phyloP scores from a whole-genome alignment of 1,140 invertebrate species.

The Aporrectodea caliginosa region DNA sequence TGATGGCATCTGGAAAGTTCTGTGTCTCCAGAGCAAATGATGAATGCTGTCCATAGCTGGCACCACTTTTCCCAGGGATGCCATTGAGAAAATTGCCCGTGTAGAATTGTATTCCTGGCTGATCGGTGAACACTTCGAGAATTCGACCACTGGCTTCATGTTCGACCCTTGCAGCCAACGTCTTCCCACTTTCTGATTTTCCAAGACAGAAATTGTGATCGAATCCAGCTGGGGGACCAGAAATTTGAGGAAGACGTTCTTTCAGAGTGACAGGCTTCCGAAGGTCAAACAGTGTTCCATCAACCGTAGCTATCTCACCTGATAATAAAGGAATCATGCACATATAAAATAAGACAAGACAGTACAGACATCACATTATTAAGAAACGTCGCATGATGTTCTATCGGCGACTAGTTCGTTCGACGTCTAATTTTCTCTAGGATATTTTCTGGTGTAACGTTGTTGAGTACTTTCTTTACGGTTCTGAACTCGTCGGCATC shows the following conservation, averaged over 20 bases:
- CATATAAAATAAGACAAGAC: not conserved
- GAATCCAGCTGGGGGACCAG: conserved; percentile 61
- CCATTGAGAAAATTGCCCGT: conserved; percentile 69
- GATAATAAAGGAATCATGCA: no score
- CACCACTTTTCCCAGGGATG: conserved; percentile 68
- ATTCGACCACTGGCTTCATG: conserved; percentile 69
- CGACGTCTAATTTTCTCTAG: no score
- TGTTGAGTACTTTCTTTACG: no score
- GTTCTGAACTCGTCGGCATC: no score
- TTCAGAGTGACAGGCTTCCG: conserved; percentile 59
- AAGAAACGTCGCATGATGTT: no score
- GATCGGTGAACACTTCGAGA: conserved; percentile 76
- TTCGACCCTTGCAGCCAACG: conserved; percentile 56
- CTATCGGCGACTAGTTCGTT: no score
- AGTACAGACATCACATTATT: not conserved
- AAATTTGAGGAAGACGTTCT: conserved; percentile 36
- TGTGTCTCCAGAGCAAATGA: conserved; percentile 88
- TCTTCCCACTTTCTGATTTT: conserved; percentile 40
- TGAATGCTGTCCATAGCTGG: conserved; percentile 70
- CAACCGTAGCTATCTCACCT: conserved; percentile 67
- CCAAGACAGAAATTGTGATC: conserved; percentile 74
- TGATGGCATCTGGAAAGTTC: conserved; percentile 84
- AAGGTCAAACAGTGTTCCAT: conserved; percentile 68
- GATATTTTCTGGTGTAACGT: no score
- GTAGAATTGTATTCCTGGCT: conserved; percentile 78